Conservation (phyloP, 2,797 vertebrate genomes). For the Coregonus suidteri region DNA sequence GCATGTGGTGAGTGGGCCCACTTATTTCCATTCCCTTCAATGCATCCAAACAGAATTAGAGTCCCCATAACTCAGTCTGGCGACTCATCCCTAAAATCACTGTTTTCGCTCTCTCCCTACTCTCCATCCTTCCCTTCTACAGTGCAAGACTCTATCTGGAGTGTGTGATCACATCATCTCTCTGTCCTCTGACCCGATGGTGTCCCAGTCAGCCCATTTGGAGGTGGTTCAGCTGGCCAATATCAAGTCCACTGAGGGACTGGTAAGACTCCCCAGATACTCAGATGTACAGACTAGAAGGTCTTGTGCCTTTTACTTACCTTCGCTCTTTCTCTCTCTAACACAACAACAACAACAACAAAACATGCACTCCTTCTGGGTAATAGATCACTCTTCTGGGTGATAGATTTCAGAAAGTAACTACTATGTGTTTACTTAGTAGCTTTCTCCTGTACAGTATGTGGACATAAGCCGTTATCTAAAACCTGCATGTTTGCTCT, state of each 20-base stretch:
- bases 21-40: slow-evolving; percentile 19
- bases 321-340: not conserved
- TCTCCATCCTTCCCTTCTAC: slow-evolving; percentile 17
- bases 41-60: not conserved
- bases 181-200: slow-evolving; percentile 95
- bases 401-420: no score
- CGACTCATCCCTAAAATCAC: not conserved
- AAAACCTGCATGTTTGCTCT: not conserved
- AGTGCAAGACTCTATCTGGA: slow-evolving; percentile 98
- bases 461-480: not conserved
- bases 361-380: not conserved
- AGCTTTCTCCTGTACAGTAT: not conserved
- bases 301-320: not conserved
- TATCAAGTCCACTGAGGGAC: slow-evolving; percentile 96
- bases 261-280: slow-evolving; percentile 82
- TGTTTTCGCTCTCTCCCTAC: not conserved
- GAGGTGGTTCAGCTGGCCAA: slow-evolving; percentile 98
- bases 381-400: not conserved
- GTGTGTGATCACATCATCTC: slow-evolving; percentile 99
- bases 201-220: slow-evolving; percentile 97
- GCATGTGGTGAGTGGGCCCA: slow-evolving; percentile 87
- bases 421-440: no score
- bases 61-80: not conserved
- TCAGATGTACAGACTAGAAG: slow-evolving; percentile 6
- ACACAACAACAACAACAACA: slow-evolving; percentile 8